phyloP scores from a whole-genome alignment of 2,888 invertebrate genomes.

The Synanthedon myopaeformis region DNA sequence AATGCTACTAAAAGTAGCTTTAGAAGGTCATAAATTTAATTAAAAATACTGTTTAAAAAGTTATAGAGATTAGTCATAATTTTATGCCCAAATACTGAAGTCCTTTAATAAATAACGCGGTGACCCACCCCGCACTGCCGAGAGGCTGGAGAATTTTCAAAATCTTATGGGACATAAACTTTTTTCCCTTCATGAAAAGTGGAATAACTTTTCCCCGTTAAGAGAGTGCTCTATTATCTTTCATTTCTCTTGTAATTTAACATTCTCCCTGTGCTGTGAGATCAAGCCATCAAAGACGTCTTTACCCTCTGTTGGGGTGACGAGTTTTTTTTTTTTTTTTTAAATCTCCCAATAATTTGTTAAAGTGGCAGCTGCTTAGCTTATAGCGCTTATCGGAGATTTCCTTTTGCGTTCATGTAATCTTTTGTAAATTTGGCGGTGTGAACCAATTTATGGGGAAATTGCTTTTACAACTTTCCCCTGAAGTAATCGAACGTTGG shows the following conservation, averaged over 20 bases:
- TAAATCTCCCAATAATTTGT: constrained; percentile 66
- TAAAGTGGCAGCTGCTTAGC: constrained; percentile 66
- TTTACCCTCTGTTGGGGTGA: constrained; percentile 54
- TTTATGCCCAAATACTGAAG: constrained; percentile 9
- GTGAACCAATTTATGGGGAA: neutral
- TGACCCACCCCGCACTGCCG: constrained; percentile 32
- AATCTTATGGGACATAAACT: constrained; percentile 59
- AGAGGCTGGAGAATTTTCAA: constrained; percentile 38
- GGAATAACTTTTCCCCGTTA: constrained; percentile 44
- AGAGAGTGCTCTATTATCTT: constrained; percentile 64
- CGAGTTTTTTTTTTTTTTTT: constrained; percentile 64
- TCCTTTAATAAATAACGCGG: constrained; percentile 62
- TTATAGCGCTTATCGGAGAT: constrained; percentile 61
- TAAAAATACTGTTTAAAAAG: too few relatives aligned
- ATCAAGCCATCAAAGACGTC: constrained; percentile 64
- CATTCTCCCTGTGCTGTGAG: constrained; percentile 55
- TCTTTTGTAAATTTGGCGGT: constrained; percentile 11
- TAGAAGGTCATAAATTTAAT: too few relatives aligned
- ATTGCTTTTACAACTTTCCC: neutral
- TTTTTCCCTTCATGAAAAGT: constrained; percentile 45
- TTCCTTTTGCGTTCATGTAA: constrained; percentile 17
- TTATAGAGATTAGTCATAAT: too few relatives aligned
- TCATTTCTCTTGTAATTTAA: constrained; percentile 68
- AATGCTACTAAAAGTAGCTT: too few relatives aligned
- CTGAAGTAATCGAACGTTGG: too few relatives aligned